Conservation (phyloP, 2,113 vertebrate species). For the Noturus placidus region DNA sequence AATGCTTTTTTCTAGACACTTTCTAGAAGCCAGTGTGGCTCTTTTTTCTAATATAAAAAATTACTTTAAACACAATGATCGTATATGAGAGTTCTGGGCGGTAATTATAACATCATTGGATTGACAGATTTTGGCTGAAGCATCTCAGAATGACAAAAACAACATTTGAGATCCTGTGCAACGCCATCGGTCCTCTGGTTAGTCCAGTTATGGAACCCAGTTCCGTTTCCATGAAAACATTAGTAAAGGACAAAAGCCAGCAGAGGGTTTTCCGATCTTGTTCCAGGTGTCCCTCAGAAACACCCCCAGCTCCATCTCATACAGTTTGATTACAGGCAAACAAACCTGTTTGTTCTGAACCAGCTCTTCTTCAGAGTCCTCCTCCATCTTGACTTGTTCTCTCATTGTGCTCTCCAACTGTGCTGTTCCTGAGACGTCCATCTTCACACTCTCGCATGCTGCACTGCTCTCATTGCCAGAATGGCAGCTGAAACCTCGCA, state of each 20-base stretch:
- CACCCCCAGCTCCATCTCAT: not conserved
- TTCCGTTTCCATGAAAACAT: not conserved
- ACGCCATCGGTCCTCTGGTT: no score
- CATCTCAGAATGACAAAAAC: no score
- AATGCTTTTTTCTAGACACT: no score
- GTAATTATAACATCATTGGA: no score
- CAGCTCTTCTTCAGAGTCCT: constrained; percentile 35
- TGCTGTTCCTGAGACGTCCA: not conserved
- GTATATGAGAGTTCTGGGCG: no score
- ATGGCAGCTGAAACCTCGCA: constrained; percentile 66
- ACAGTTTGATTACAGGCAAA: not conserved
- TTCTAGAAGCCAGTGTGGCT: no score
- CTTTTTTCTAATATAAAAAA: no score
- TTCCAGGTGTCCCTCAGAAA: not conserved
- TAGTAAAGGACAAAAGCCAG: not conserved
- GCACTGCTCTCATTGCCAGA: constrained; percentile 30
- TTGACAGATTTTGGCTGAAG: no score
- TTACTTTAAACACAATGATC: no score
- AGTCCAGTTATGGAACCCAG: no score
- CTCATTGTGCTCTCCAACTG: not conserved
- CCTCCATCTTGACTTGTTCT: constrained; percentile 45
- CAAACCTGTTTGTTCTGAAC: constrained; percentile 26
- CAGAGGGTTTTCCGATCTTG: not conserved
- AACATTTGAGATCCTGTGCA: no score
- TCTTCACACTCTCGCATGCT: not conserved